Base-by-base conservation (phyloP, 2,888 invertebrate genomes). In the Drosophila emarginata region DNA sequence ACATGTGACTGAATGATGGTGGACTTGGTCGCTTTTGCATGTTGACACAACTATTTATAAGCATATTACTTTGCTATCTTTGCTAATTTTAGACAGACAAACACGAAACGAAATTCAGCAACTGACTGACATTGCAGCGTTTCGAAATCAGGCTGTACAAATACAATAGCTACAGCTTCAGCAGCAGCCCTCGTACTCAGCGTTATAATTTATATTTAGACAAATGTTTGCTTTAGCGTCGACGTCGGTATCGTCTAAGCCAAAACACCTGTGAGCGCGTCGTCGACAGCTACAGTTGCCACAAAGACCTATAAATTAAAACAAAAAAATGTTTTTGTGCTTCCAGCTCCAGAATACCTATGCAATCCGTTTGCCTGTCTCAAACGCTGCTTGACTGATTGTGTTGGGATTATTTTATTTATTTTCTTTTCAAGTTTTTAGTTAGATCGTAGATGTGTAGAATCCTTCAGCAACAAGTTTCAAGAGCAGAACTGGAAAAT, bases 11-110 rank as follows among this genome's bases (percentile, higher is more conserved):
- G 59, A 60, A 39, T 56, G 50, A 45, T 59, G 54, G 45, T 65
- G 59, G 81, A 86, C 78, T 70, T 69, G 54, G 54, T 66, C 68
- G 52, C 39, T 72, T 79, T 72, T 68, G 78, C 65, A 70, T 87
- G 71, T 84, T 85, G 74, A 76, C 76, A 65, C 60, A 87, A 88
- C 88, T 84, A 84, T 88, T 84, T 84, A 84, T 85, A 84, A 76
- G 74, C 73, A 69, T 58, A 63, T 65, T 77, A 72, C 67, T 74
- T 66, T 59, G 76, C 76, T 84, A 87, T 88, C 89, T 88, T 66
- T 67, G 77, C 84, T 84, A 84, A 84, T 73, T 84, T 87, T 84
- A 88, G 84, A 72, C 61, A 64, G 68, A 64, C 80, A 74, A 82
- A 72, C 66, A 72, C 64, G 56, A 53, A 70, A 54, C 54, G 54